phyloP scores from a whole-genome alignment of 2,797 vertebrate species.

The Hypotaenidia philippensis region DNA sequence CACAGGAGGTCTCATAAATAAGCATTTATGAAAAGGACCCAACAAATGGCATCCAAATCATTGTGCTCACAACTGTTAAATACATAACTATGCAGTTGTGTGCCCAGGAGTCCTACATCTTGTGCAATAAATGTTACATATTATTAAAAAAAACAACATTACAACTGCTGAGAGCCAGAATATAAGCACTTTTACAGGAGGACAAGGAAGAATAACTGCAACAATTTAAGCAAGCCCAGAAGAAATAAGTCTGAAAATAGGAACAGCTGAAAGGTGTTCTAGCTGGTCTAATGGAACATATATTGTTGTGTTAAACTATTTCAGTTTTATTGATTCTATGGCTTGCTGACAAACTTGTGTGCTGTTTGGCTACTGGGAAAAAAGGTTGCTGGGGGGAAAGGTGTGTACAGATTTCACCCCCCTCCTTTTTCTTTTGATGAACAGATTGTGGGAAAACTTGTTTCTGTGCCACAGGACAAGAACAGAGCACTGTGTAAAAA shows the following conservation, averaged over 20 bases:
- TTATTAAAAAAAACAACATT: background rate
- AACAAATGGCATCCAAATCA: background rate
- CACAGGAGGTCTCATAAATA: background rate
- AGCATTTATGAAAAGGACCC: background rate
- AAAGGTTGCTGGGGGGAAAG: background rate
- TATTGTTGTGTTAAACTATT: background rate
- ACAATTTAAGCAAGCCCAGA: background rate
- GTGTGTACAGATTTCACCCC: no score
- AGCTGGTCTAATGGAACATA: background rate
- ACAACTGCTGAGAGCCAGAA: background rate
- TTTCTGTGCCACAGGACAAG: background rate
- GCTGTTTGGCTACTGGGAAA: background rate
- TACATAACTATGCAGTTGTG: background rate
- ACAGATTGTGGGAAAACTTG: background rate
- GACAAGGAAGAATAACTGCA: background rate
- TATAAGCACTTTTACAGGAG: background rate
- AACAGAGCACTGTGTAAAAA: background rate
- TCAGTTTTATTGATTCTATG: background rate
- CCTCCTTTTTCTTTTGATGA: background rate
- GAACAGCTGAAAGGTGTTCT: background rate
- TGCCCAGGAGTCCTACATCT: background rate
- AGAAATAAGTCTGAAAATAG: background rate
- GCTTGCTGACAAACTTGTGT: background rate
- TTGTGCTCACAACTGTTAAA: background rate
- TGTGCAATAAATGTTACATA: accelerated